Conservation (phyloP, 2,888 invertebrate species). For the Liodrosophila aerea region DNA sequence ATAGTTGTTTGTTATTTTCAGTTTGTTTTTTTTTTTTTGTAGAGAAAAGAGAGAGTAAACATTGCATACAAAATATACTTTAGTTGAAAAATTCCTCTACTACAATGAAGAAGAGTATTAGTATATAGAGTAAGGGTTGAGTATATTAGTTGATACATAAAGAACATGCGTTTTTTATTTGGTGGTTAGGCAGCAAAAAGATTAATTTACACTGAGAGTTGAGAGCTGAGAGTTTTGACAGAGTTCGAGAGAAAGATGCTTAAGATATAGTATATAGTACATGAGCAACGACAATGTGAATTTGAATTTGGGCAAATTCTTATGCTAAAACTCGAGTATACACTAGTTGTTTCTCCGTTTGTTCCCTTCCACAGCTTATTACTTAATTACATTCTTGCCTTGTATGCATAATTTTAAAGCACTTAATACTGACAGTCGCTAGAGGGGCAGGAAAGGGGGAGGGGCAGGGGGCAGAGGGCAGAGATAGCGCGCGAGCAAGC, state of each 20-base stretch:
- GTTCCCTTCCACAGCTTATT: slow-evolving; percentile 32
- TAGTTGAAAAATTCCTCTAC: slow-evolving; percentile 71
- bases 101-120: slow-evolving; percentile 42
- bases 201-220: slow-evolving; percentile 51
- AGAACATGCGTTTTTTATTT: slow-evolving; percentile 55
- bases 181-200: slow-evolving; percentile 48
- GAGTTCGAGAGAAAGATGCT: slow-evolving; percentile 47
- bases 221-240: slow-evolving; percentile 2
- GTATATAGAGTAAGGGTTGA: slow-evolving; percentile 18
- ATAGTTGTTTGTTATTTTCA: slow-evolving; percentile 10
- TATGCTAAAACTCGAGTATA: slow-evolving; percentile 6
- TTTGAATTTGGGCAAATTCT: slow-evolving; percentile 28
- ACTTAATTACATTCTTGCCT: slow-evolving; percentile 64
- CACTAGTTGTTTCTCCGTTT: background rate
- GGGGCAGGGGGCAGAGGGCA: background rate
- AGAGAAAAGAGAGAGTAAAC: slow-evolving; percentile 74
- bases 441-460: background rate
- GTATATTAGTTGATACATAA: slow-evolving; percentile 30
- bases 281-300: slow-evolving; percentile 60
- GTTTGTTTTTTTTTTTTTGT: slow-evolving; percentile 33
- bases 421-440: slow-evolving; percentile 44
- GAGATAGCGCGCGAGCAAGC: slow-evolving; percentile 5
- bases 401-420: slow-evolving; percentile 65
- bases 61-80: slow-evolving; percentile 72
- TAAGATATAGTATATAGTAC: slow-evolving; percentile 58